phyloP scores from a whole-genome alignment of 35 echinoderm and acorn worm genomes.

The Amphiura filiformis region DNA sequence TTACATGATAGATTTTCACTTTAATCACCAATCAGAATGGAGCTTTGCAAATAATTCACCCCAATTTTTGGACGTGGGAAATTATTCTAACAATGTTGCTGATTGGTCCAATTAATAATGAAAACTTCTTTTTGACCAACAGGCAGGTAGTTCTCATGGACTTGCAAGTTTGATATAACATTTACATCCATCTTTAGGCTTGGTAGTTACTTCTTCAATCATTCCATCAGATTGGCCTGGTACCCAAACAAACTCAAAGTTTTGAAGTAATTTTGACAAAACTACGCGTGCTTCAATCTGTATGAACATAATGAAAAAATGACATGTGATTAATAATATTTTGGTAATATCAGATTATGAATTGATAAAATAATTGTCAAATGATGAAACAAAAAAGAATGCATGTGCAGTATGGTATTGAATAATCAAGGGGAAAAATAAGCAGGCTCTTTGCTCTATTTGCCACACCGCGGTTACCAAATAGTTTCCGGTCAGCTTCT shows the following conservation, averaged over 20 bases:
- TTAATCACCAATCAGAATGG: too few species aligned
- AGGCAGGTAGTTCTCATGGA: too few species aligned
- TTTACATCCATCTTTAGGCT: conserved; percentile 60
- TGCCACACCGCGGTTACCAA: not conserved
- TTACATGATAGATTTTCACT: too few species aligned
- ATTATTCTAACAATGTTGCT: too few species aligned
- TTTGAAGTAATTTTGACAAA: conserved; percentile 58
- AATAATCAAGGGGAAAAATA: not conserved
- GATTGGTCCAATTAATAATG: too few species aligned
- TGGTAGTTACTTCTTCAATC: conserved; percentile 49
- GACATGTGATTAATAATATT: not conserved
- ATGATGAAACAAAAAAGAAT: not conserved
- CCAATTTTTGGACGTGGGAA: too few species aligned
- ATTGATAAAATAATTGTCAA: not conserved
- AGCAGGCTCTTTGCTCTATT: not conserved
- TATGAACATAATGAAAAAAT: not conserved
- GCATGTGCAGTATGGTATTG: not conserved
- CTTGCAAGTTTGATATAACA: conserved; percentile 15
- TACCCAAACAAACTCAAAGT: conserved; percentile 63
- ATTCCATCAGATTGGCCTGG: conserved; percentile 53
- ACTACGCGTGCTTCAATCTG: conserved; percentile 75
- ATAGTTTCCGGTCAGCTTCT: too few species aligned
- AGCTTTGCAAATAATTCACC: too few species aligned
- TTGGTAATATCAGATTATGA: not conserved
- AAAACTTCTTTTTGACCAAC: too few species aligned